A percentile compares a stretch with the other conserved stretches of the same genome.
Evolutionary conservation across 2,888 invertebrate genomes (phyloP).

Genomic region (Spatulosminthurus flaviceps): DNA sequence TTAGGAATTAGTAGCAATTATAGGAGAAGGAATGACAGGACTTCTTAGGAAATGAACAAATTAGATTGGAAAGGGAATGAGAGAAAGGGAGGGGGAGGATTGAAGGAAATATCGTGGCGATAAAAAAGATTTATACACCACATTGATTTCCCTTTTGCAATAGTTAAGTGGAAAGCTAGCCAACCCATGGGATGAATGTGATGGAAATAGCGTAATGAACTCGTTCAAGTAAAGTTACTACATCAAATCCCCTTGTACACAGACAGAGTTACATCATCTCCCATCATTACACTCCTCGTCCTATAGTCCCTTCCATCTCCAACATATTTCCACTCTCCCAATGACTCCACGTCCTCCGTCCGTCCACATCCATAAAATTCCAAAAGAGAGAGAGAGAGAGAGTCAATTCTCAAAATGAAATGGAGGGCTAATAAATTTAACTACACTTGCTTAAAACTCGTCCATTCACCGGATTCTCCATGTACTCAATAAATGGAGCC

Average conservation of each 20-base stretch:
- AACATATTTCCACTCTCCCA: too few relatives aligned
- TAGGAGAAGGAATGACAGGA: background rate
- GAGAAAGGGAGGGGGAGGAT: background rate
- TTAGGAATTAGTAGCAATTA: background rate
- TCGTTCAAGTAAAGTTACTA: background rate
- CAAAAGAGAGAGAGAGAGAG: background rate
- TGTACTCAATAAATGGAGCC: too few relatives aligned
- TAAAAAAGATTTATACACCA: conserved; percentile 2
- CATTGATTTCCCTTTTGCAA: background rate
- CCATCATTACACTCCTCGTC: too few relatives aligned
- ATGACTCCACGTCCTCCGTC: too few relatives aligned
- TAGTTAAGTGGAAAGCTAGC: too few relatives aligned
- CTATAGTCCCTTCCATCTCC: too few relatives aligned
- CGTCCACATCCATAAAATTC: conserved; percentile 18
- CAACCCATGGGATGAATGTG: too few relatives aligned
- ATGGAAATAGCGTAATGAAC: conserved; percentile 1
- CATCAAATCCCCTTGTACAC: too few relatives aligned
- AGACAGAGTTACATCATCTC: too few relatives aligned
- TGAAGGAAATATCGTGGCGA: conserved; percentile 5
- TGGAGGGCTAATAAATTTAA: conserved; percentile 20
- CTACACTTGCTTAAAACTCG: conserved; percentile 31
- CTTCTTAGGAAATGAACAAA: conserved; percentile 3
- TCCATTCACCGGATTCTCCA: too few relatives aligned
- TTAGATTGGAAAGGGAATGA: background rate
- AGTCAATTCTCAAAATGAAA: conserved; percentile 29